Evolutionary conservation across 2,113 vertebrate species (phyloP).

Genomic region (Grammomys surdaster): DNA sequence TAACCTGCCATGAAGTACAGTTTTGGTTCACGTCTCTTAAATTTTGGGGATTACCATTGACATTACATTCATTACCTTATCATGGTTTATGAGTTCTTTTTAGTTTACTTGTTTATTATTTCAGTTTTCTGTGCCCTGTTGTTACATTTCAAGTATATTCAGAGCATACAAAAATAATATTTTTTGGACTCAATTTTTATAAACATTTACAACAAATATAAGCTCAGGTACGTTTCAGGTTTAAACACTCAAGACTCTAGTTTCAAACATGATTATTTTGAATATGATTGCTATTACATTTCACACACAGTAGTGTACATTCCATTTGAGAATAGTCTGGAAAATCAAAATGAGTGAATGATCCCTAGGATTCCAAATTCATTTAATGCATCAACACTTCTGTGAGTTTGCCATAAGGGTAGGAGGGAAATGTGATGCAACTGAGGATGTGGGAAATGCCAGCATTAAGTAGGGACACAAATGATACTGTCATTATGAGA

Average conservation of each 20-base stretch:
- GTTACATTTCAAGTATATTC: neutral
- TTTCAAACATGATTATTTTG: neutral
- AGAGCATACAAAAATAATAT: neutral
- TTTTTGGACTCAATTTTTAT: neutral
- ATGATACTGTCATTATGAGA: fast-evolving
- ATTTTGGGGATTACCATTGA: neutral
- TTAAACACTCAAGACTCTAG: neutral
- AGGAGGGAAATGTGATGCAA: neutral
- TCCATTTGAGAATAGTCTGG: neutral
- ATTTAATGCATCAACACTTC: neutral
- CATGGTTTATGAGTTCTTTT: neutral
- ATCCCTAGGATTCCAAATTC: neutral
- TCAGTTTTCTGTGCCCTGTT: neutral
- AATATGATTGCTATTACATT: neutral
- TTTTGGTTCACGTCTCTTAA: neutral
- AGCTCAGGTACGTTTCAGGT: neutral
- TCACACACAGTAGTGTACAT: neutral
- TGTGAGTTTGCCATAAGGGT: neutral
- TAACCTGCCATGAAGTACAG: neutral
- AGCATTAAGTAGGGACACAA: neutral
- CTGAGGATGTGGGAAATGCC: neutral
- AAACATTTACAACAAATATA: neutral
- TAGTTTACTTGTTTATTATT: neutral
- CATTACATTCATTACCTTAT: neutral
- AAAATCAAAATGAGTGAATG: neutral